Percentiles rank a stretch among this genome's conserved stretches.
Conservation (phyloP, 1,140 invertebrate species). For the Charaxes varanes region DNA sequence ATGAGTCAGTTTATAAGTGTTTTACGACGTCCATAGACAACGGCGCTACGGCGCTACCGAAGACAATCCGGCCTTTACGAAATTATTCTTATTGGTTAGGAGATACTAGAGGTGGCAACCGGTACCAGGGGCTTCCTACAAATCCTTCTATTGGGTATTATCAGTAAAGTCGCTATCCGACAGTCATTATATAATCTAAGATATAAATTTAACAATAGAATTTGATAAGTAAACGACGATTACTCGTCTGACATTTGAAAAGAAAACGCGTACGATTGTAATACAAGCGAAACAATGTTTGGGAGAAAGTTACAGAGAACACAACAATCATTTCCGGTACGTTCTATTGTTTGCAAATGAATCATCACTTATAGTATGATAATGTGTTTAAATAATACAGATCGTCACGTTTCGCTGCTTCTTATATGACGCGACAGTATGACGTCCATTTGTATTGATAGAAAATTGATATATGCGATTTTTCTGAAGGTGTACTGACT, state of each 20-base stretch:
- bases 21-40: too few species aligned
- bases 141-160: too few species aligned
- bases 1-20: too few species aligned
- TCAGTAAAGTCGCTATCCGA: too few species aligned
- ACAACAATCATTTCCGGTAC: slow-evolving; percentile 42
- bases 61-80: too few species aligned
- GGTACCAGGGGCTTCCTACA: too few species aligned
- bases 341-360: slow-evolving; percentile 59
- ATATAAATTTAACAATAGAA: too few species aligned
- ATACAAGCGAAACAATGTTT: slow-evolving; percentile 23
- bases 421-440: slow-evolving; percentile 1
- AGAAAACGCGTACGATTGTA: slow-evolving; percentile 9
- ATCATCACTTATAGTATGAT: slow-evolving; percentile 27
- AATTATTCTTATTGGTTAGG: too few species aligned
- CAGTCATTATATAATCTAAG: too few species aligned
- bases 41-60: too few species aligned
- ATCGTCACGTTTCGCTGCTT: slow-evolving; percentile 1
- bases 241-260: slow-evolving; percentile 11
- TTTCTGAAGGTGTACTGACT: too few species aligned
- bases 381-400: slow-evolving; percentile 11
- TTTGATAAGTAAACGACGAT: background rate
- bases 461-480: background rate
- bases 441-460: background rate
- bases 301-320: slow-evolving; percentile 39
- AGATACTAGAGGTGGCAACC: too few species aligned